These are phyloP conservation scores for Zaprionus nigranus DNA, from an alignment of 1,140 invertebrate species.

Conservation along the genomic window DNA sequence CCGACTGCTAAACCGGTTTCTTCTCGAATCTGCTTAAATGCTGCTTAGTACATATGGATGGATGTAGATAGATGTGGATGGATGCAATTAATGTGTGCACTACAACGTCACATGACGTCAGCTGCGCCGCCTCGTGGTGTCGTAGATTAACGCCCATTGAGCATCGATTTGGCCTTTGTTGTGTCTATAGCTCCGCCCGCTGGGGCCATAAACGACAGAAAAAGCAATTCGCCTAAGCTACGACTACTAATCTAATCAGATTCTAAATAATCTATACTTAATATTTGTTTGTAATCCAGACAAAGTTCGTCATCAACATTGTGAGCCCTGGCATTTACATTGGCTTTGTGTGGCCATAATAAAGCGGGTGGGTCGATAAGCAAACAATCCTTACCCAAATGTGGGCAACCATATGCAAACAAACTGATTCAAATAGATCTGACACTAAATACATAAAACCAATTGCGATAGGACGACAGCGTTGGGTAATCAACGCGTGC, in stretches of 20 bases:
- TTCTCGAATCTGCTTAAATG: background rate
- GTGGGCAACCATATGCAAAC: constrained; percentile 1
- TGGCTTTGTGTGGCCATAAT: background rate
- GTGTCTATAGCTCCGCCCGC: constrained; percentile 9
- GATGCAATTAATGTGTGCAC: constrained; percentile 14
- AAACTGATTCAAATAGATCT: background rate
- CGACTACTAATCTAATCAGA: constrained; percentile 31
- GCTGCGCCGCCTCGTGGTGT: background rate
- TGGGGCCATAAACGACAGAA: too few relatives aligned
- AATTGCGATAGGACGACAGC: background rate
- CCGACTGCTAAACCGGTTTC: constrained; percentile 18
- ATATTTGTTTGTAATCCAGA: constrained; percentile 1
- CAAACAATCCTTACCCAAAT: background rate
- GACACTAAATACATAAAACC: background rate
- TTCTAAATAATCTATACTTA: background rate
- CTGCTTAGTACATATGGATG: background rate
- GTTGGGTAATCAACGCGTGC: background rate
- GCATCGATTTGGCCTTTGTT: constrained; percentile 15
- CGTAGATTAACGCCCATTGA: background rate
- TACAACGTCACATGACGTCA: constrained; percentile 33
- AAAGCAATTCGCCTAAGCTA: background rate
- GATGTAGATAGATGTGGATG: background rate
- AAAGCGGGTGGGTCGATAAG: background rate
- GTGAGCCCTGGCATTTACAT: background rate
- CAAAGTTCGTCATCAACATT: background rate